These are phyloP conservation scores for Cebidichthys violaceus DNA, from an alignment of 2,113 vertebrate species.

Conservation along the genomic window DNA sequence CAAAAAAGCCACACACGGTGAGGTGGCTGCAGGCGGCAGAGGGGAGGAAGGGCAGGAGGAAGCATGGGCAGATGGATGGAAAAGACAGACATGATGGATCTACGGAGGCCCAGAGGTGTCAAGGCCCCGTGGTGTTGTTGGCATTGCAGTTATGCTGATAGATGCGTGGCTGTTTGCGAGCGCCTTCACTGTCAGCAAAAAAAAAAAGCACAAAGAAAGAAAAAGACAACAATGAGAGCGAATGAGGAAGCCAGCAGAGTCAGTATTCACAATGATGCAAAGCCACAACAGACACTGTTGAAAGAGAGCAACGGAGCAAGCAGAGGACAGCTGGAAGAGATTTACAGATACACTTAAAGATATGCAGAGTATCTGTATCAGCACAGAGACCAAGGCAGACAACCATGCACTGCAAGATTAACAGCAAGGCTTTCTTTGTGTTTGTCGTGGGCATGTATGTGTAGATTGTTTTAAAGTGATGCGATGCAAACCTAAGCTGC, in stretches of 20 bases:
- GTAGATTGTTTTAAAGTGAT: neutral
- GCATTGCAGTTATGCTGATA: slow-evolving; percentile 66
- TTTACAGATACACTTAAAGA: slow-evolving; percentile 14
- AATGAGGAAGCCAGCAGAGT: slow-evolving; percentile 68
- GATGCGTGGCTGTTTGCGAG: slow-evolving; percentile 80
- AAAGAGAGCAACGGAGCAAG: slow-evolving; percentile 7
- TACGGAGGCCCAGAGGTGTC: slow-evolving; percentile 63
- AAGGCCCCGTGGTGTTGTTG: slow-evolving; percentile 67
- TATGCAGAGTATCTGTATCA: slow-evolving; percentile 13
- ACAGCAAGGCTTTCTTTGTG: neutral
- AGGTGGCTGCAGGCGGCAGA: slow-evolving; percentile 37
- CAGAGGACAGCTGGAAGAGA: slow-evolving; percentile 9
- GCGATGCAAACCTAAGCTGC: neutral
- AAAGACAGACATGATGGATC: slow-evolving; percentile 66
- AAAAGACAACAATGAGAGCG: slow-evolving; percentile 68
- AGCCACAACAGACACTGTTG: slow-evolving; percentile 41
- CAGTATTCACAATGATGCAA: slow-evolving; percentile 58
- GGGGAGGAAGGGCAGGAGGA: slow-evolving; percentile 42
- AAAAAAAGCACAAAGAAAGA: slow-evolving; percentile 69
- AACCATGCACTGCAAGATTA: neutral
- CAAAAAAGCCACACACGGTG: slow-evolving; percentile 40
- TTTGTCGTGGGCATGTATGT: neutral
- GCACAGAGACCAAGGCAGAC: slow-evolving; percentile 2
- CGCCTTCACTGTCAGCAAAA: slow-evolving; percentile 83
- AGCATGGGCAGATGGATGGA: slow-evolving; percentile 58